phyloP scores from a whole-genome alignment of 2,888 invertebrate species.

The Mimumesa dahlbomi region DNA sequence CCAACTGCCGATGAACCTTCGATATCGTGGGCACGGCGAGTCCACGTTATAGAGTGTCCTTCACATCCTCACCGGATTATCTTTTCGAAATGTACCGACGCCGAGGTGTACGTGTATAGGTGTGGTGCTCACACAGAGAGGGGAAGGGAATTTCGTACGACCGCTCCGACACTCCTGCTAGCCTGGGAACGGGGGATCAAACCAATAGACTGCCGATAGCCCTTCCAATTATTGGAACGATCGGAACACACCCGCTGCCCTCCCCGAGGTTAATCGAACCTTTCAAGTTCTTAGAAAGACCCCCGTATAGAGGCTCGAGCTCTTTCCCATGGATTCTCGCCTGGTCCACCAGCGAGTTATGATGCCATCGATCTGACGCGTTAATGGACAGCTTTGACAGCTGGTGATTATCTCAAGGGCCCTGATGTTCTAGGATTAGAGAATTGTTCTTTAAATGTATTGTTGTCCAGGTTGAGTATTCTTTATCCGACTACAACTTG shows the following conservation, averaged over 20 bases:
- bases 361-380: slow-evolving; percentile 77
- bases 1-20: too few species aligned
- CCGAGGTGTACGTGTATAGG: not conserved
- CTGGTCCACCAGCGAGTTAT: slow-evolving; percentile 71
- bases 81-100: too few species aligned
- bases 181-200: slow-evolving; percentile 77
- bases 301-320: slow-evolving; percentile 14
- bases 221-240: slow-evolving; percentile 77
- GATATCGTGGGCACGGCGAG: too few species aligned
- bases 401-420: slow-evolving; percentile 1
- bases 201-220: slow-evolving; percentile 80
- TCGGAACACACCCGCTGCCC: slow-evolving; percentile 57
- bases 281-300: not conserved
- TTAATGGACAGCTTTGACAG: slow-evolving; percentile 41
- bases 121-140: slow-evolving; percentile 21
- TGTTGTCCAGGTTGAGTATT: too few species aligned
- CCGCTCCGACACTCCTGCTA: slow-evolving; percentile 72
- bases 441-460: too few species aligned
- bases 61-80: too few species aligned
- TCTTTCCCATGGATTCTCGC: slow-evolving; percentile 63
- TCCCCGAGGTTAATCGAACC: slow-evolving; percentile 1
- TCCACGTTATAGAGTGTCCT: too few species aligned
- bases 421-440: too few species aligned
- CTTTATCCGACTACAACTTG: too few species aligned
- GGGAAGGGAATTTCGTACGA: slow-evolving; percentile 70